Evolutionary conservation across 2,113 vertebrate genomes (phyloP).

Genomic region (Apaloderma vittatum): DNA sequence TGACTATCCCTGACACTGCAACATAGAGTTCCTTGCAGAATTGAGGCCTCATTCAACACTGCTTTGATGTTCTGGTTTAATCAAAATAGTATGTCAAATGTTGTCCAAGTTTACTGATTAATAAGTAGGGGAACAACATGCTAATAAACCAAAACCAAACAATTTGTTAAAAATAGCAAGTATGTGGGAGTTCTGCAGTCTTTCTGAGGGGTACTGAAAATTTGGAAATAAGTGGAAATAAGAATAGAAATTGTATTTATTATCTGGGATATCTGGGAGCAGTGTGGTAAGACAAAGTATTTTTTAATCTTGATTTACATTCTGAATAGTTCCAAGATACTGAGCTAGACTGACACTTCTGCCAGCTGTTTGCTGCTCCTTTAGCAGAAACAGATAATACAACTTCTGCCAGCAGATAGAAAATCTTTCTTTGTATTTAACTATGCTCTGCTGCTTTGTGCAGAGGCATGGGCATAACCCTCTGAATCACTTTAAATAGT

Average conservation of each 20-base stretch:
- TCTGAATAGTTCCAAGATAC: neutral
- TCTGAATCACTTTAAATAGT: neutral
- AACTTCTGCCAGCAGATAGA: neutral
- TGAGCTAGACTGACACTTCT: neutral
- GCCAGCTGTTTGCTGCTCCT: neutral
- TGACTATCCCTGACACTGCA: neutral
- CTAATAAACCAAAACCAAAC: neutral
- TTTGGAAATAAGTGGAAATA: neutral
- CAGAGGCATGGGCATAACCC: neutral
- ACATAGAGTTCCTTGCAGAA: neutral
- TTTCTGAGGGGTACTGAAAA: neutral
- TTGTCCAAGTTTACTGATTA: neutral
- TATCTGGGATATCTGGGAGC: neutral
- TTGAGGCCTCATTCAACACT: neutral
- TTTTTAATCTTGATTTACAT: neutral
- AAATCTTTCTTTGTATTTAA: neutral
- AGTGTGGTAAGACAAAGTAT: neutral
- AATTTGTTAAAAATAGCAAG: neutral
- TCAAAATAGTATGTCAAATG: neutral
- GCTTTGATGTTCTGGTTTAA: neutral
- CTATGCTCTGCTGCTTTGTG: neutral
- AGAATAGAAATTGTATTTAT: neutral
- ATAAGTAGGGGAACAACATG: neutral
- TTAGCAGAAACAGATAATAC: fast-evolving
- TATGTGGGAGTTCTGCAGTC: neutral